Base-by-base conservation (phyloP, 2,888 invertebrate species). In the Cistogaster globosa region DNA sequence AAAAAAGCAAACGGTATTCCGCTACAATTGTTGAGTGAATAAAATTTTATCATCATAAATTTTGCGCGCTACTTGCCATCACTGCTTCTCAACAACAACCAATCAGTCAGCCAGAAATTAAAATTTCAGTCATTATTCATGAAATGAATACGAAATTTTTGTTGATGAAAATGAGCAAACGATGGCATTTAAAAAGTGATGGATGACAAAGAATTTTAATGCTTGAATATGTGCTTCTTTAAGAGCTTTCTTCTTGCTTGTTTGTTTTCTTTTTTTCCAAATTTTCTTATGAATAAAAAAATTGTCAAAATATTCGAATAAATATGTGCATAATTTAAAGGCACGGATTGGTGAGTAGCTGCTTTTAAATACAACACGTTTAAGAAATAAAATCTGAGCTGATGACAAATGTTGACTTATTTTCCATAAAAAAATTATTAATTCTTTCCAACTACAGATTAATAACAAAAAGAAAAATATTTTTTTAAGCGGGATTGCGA, bases 111-210 rank as follows among this genome's bases (percentile, higher is more conserved):
- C 42, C 38, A 68, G 62, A 55, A 42, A 69, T 78, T 69, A 69
- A 78, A 62, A 69, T 18, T 55, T 62, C 18, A 69, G 42, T 42
- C 62, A 78, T 69, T 78, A 78, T 69, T 69, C 62, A 68, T 42
- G 69, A 68, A 53, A 53, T 42, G 55, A 42, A 68, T 57, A 53
- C 51, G 42, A 5, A 71, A 45, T 53, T 77, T 57, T 65, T 58
- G 55, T 14, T 68, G 67, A 51, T 51, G 67, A 67, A 45, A 16
- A 67, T 7, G n/a, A 42, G 2, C 38, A n/a, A 51, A 51, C 36
- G 68, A 48, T 38, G 60, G 51, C 51, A 48, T 20, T 53, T 22
- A 51, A 38, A 38, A 68, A 68, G 36, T 53, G 36, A 68, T 53
- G 67, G 20, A 53, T 68, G 67, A 2, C 51, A 67, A 32, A 67